Conservation (phyloP, 2,888 invertebrate genomes). For the Trichogramma evanescens region DNA sequence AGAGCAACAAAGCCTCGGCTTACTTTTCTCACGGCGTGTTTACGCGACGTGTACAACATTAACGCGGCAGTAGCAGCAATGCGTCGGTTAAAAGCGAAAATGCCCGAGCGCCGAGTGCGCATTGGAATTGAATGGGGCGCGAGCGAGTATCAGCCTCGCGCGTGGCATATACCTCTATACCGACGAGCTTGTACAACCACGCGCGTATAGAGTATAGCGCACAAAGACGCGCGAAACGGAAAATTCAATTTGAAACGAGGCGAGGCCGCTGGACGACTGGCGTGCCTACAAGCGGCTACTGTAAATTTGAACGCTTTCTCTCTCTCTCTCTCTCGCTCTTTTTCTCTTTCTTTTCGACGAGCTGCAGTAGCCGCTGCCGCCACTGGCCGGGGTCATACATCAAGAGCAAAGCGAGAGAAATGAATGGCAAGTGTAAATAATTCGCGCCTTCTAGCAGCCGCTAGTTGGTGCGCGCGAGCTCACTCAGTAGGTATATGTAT, state of each 20-base stretch:
- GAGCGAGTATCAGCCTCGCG: background rate
- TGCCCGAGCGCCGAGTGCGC: conserved; percentile 26
- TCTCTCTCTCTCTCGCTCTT: background rate
- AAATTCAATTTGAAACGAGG: conserved; percentile 32
- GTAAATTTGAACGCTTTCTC: conserved; percentile 25
- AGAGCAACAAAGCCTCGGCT: too few species aligned
- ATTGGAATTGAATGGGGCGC: conserved; percentile 30
- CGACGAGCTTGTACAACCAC: background rate
- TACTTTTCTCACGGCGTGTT: conserved; percentile 25
- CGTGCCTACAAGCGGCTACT: conserved; percentile 23
- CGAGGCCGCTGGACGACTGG: conserved; percentile 29
- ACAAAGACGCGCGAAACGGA: conserved; percentile 33
- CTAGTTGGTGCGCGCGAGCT: too few species aligned
- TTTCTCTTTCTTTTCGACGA: background rate
- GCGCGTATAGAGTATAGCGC: background rate
- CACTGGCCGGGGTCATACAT: background rate
- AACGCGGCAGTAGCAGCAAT: too few species aligned
- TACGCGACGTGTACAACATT: conserved; percentile 24
- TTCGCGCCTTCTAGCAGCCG: too few species aligned
- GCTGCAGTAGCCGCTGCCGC: background rate
- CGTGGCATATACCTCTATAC: background rate
- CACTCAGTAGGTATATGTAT: too few species aligned
- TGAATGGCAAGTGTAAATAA: too few species aligned
- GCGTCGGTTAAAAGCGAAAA: too few species aligned
- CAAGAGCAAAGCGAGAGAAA: too few species aligned